Evolutionary conservation across 2,113 vertebrate genomes (phyloP).

Genomic region (Hemibagrus wyckioides): DNA sequence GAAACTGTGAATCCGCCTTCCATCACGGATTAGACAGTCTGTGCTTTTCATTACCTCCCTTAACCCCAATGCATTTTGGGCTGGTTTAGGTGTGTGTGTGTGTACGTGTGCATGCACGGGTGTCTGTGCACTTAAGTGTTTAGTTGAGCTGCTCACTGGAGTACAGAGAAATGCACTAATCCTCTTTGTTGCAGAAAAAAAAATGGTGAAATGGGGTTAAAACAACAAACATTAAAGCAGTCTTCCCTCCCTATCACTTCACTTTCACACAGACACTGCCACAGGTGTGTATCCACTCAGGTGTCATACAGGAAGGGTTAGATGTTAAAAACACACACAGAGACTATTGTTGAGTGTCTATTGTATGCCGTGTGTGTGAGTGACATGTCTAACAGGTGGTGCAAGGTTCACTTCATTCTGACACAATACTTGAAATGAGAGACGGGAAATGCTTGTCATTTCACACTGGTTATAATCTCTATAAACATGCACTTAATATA

Average conservation of each 20-base stretch:
- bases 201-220: not conserved
- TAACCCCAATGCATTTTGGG: conserved; percentile 71
- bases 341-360: conserved; percentile 36
- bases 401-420: conserved; percentile 16
- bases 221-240: not conserved
- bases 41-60: conserved; percentile 69
- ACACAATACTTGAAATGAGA: conserved; percentile 27
- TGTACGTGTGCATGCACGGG: not conserved
- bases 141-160: not conserved
- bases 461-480: not conserved
- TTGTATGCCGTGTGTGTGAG: not conserved
- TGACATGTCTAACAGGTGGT: conserved; percentile 25
- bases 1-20: conserved; percentile 69
- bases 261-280: not conserved
- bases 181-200: conserved; percentile 10
- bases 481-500: conserved; percentile 8
- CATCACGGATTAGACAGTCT: conserved; percentile 59
- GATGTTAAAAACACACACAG: not conserved
- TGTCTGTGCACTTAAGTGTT: not conserved
- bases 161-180: conserved; percentile 27
- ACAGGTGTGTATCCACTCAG: conserved; percentile 21
- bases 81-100: not conserved
- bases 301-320: conserved; percentile 21
- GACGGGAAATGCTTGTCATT: conserved; percentile 5
- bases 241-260: not conserved